Base-by-base conservation (phyloP, 2,888 invertebrate genomes). In the Pterostichus madidus region DNA sequence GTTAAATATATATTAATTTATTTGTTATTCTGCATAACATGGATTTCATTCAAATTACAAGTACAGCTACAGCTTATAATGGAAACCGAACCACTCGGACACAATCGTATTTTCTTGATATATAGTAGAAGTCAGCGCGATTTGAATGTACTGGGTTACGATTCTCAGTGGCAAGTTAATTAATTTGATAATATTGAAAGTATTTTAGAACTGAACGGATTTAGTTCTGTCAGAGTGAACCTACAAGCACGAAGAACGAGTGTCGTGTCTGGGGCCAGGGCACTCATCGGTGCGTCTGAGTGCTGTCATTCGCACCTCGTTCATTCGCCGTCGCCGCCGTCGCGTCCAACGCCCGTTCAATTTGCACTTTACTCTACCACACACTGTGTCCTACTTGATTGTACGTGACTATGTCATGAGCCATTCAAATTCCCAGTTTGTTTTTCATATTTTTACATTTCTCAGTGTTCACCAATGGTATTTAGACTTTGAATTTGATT, bases 271-370 rank as follows among this genome's bases (percentile, higher is more conserved):
- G 80, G 56, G 10, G 11, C 44, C n/a, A 6, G 24, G 73, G 53
- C 80, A 35, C 71, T 80, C 80, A 80, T 56, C 80, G 44, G 80
- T 44, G 71, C 13, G 73, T 53, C 80, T 80, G 80, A 80, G 80
- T 80, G 80, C 71, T 80, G 73, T 80, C 80, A 56, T 80, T 80
- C 80, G 32, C 80, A 80, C 80, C 39, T 80, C 80, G 56, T 80
- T 73, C 59, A 17, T 7, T 15, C 44, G 13, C 31, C 68, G 3
- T 44, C 68, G 52, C 31, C 32, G 32, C 49, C 64, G 15, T 49
- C 52, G 35, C 77, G 56, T 39, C 35, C 24, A 44, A 59, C 35
- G 44, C 44, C 46, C 24, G 59, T 39, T 77, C 77, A 59, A 59
- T 77, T 77, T 77, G 59, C 77, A 56, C 56, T 56, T 44, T 44